Percentiles rank a stretch among this genome's conserved stretches.
Conservation (phyloP, 1,140 invertebrate species). For the Papilio xuthus region DNA sequence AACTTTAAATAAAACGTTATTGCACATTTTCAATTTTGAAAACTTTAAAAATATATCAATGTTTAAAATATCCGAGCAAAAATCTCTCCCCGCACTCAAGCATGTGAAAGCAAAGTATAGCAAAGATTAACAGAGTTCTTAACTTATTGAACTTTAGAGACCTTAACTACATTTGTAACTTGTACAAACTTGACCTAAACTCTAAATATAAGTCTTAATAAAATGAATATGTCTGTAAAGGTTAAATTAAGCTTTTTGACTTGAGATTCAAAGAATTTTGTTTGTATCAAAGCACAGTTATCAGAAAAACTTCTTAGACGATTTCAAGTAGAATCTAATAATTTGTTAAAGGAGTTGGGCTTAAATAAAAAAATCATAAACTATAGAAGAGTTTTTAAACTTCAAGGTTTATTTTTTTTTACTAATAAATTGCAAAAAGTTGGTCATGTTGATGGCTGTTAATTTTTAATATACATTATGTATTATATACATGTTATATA, state of each 20-base stretch:
- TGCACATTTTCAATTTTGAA: neutral
- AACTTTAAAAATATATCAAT: neutral
- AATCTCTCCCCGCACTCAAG: neutral
- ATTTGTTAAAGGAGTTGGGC: no score
- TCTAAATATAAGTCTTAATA: neutral
- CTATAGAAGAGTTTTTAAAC: no score
- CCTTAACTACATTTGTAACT: neutral
- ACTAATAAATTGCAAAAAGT: no score
- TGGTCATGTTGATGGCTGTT: no score
- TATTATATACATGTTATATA: no score
- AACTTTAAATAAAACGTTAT: slow-evolving; percentile 3
- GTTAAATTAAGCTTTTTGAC: neutral
- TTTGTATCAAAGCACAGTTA: neutral
- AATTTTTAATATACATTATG: neutral
- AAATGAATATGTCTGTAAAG: neutral
- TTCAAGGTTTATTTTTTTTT: no score
- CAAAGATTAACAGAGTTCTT: neutral
- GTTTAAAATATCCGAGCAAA: neutral
- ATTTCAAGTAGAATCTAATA: neutral
- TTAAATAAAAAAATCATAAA: no score
- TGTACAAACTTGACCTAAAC: neutral
- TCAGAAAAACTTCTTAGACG: neutral
- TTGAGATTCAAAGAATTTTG: neutral
- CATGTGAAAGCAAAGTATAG: neutral
- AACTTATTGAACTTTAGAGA: neutral